Base-by-base conservation (phyloP, 2,797 vertebrate genomes). In the Sebastiscus tertius region DNA sequence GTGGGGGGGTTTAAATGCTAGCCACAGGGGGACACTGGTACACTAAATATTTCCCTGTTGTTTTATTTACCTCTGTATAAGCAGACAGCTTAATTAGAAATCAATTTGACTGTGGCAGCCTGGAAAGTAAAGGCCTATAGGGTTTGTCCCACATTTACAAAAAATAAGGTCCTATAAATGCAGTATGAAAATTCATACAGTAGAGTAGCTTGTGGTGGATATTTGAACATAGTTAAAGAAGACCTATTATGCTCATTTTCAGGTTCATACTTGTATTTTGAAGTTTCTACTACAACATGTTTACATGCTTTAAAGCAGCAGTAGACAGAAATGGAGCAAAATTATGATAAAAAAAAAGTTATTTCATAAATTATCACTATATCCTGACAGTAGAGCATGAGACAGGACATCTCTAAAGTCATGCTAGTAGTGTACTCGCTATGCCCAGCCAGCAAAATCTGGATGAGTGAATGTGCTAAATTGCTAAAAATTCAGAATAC, bases 31-130 rank as follows among this genome's bases (percentile, higher is more conserved):
- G 22, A 64, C 24, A 26, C 1, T 24, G 10, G 1, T n/a, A 27
- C 18, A 33, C 13, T 71, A 62, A 75, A 86, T 62, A 31, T 82
- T 67, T 70, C 36, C 61, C 36, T 83, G 10, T 66, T 58, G 58
- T 29, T 75, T 68, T 66, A 54, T 76, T 71, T 60, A 65, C 26
- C 10, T 66, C 70, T 56, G 16, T 74, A 67, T 18, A 39, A 60
- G 42, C 72, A 62, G 27, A 26, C 54, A n/a, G 26, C 22, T 31
- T 61, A 16, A 62, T 70, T 70, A 14, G 39, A 36, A 34, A 70
- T 14, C 18, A 8, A 33, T 68, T 56, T 42, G 31, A 36, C 29
- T 72, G 26, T 27, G 31, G 33, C 29, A 20, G 27, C 61, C 39
- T 1, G 26, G 12, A 29, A 55, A 29, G 36, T 59, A 22, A 1